Evolutionary conservation across 1,140 invertebrate species (phyloP), one percentile per base, ranked within the genome.

Genomic region (Marisa cornuarietis): DNA sequence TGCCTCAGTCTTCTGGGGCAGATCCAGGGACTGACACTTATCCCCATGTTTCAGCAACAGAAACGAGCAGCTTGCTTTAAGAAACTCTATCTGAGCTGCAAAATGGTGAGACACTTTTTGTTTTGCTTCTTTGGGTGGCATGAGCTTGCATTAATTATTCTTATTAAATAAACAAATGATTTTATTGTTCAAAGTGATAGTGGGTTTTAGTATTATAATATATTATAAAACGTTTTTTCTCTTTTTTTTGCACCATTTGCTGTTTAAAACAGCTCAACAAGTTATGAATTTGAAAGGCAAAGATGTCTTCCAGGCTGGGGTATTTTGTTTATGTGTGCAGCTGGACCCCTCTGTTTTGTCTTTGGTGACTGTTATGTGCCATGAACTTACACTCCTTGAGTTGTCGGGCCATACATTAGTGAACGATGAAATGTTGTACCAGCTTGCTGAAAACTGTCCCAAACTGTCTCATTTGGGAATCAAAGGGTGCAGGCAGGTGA

Each of bases 401-500:
- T n/a, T 90, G 26, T 85, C 86, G 14, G 88, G 89, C 22, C 74
- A 88, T 24, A 49, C 65, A 0, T 73, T 49, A 71, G 86, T 89
- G 2, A 84, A 81, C 42, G 87, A 90, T 82, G 81, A 85, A 9
- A 49, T 88, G n/a, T 62, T 90, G 22, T 69, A 77, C 42, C 81
- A 72, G 14, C 61, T 90, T 69, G 85, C 88, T 31, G 77, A 85
- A 68, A 82, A 88, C 72, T 89, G 87, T 78, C 83, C 81, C 0
- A 83, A 84, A 63, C 84, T 90, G 14, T 81, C 71, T 16, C 78
- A 85, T 22, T 63, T 90, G 20, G 79, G 84, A 63, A 82, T 90
- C 42, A 90, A 90, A 80, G 87, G 88, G 51, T 90, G 88, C 80
- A 84, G 83, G 74, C 82, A 87, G 86, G 89, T 90, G n/a, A 54